These are phyloP conservation scores for Thamnaconus septentrionalis DNA, from an alignment of 2,113 vertebrate genomes.

Conservation along the genomic window DNA sequence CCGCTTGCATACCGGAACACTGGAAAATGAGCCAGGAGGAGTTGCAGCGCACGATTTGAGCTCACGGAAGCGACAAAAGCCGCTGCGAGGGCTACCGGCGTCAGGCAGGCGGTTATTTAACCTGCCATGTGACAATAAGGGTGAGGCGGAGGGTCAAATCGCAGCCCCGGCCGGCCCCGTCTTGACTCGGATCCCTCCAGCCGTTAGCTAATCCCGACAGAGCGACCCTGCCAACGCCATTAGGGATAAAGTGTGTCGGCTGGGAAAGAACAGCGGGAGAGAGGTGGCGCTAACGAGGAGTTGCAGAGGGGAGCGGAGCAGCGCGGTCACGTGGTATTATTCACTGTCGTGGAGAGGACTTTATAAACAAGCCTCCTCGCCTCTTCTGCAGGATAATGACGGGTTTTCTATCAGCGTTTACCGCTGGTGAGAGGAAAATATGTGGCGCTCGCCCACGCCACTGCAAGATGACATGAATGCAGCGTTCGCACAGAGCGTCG, in stretches of 20 bases:
- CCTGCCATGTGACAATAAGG: constrained; percentile 44
- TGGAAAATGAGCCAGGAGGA: not conserved
- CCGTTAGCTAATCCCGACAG: constrained; percentile 61
- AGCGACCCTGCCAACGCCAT: constrained; percentile 59
- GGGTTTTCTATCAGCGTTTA: not conserved
- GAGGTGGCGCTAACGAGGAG: constrained; percentile 28
- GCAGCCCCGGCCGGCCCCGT: constrained; percentile 31
- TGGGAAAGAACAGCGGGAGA: constrained; percentile 21
- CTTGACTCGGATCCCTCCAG: constrained; percentile 49
- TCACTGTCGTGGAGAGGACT: not conserved
- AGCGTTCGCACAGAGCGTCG: too few species aligned
- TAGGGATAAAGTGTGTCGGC: constrained; percentile 55
- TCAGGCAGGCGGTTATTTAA: not conserved
- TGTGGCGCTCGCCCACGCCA: not conserved
- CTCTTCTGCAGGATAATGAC: not conserved
- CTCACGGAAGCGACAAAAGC: constrained; percentile 1
- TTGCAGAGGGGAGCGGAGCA: not conserved
- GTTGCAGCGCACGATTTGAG: not conserved
- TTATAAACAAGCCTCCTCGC: not conserved
- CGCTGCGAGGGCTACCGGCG: not conserved
- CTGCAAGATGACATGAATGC: not conserved
- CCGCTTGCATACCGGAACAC: not conserved
- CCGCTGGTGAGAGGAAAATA: not conserved
- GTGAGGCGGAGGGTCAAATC: constrained; percentile 41
- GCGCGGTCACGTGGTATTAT: not conserved